Percentiles rank a stretch among this genome's conserved stretches.
Evolutionary conservation across 2,888 invertebrate genomes (phyloP).

Genomic region (Chloroclystis v-ata): DNA sequence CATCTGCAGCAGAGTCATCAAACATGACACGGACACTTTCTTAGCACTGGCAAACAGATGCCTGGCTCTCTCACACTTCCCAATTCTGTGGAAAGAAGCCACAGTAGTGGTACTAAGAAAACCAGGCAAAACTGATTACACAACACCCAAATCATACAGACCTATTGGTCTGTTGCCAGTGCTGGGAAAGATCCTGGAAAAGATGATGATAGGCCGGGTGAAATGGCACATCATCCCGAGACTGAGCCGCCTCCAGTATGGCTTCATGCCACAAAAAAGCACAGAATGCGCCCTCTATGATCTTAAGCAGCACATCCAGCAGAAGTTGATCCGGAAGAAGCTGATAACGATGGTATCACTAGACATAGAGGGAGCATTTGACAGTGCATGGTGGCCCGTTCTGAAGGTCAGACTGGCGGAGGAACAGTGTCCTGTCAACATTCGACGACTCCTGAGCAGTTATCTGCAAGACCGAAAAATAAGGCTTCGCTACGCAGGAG

Average conservation of each 20-base stretch:
- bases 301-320: too few species aligned
- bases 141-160: conserved; percentile 25
- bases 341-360: background rate
- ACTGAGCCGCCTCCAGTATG: conserved; percentile 1
- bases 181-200: conserved; percentile 19
- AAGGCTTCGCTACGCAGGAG: conserved; percentile 20
- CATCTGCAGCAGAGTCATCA: conserved; percentile 19
- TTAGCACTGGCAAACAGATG: conserved; percentile 19
- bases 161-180: conserved; percentile 29
- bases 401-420: conserved; percentile 11
- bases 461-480: conserved; percentile 9
- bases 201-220: background rate
- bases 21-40: conserved; percentile 10
- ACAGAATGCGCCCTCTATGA: conserved; percentile 12
- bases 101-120: conserved; percentile 4
- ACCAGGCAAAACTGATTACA: conserved; percentile 1
- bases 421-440: conserved; percentile 5
- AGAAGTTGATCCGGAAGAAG: background rate
- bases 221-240: conserved; percentile 3
- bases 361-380: background rate
- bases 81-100: conserved; percentile 13
- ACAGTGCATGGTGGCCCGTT: conserved; percentile 6
- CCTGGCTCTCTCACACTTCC: conserved; percentile 22
- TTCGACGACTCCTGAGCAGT: conserved; percentile 6
- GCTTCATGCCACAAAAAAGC: conserved; percentile 2